Evolutionary conservation across 2,797 vertebrate genomes (phyloP).

Genomic region (Okamejei kenojei): DNA sequence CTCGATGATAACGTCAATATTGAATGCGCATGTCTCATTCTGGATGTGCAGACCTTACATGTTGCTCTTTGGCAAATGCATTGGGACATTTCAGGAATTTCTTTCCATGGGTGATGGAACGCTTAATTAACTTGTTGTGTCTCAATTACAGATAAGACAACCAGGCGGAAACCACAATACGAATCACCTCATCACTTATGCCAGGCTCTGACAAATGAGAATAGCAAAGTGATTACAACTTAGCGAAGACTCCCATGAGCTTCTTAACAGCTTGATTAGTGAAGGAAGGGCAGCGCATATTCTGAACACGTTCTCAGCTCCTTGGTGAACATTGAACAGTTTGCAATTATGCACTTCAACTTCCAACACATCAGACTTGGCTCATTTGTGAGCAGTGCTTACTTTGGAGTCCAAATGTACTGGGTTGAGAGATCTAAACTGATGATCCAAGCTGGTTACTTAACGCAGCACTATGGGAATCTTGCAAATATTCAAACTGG

Average conservation of each 20-base stretch:
- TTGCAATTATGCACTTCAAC: neutral
- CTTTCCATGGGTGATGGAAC: conserved; percentile 45
- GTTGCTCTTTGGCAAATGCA: conserved; percentile 36
- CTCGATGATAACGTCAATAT: no score
- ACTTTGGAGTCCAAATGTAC: neutral
- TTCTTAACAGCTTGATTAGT: neutral
- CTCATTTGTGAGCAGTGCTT: neutral
- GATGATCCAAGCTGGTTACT: neutral
- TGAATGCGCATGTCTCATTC: no score
- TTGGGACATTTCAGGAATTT: conserved; percentile 46
- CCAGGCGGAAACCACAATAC: conserved; percentile 42
- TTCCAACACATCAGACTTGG: neutral
- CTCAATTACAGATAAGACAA: conserved; percentile 39
- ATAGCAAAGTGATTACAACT: conserved; percentile 19
- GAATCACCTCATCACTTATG: conserved; percentile 33
- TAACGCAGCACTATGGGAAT: neutral
- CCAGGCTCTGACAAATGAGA: conserved; percentile 8
- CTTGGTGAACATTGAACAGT: neutral
- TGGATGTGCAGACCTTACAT: neutral
- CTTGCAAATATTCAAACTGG: neutral
- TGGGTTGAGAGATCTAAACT: neutral
- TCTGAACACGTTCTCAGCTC: neutral
- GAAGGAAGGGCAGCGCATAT: neutral
- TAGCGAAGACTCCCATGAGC: conserved; percentile 1
- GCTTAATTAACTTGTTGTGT: conserved; percentile 47